Evolutionary conservation across 2,113 vertebrate genomes (phyloP), one percentile per base, ranked within the genome.

Genomic region (Leptosomus discolor): DNA sequence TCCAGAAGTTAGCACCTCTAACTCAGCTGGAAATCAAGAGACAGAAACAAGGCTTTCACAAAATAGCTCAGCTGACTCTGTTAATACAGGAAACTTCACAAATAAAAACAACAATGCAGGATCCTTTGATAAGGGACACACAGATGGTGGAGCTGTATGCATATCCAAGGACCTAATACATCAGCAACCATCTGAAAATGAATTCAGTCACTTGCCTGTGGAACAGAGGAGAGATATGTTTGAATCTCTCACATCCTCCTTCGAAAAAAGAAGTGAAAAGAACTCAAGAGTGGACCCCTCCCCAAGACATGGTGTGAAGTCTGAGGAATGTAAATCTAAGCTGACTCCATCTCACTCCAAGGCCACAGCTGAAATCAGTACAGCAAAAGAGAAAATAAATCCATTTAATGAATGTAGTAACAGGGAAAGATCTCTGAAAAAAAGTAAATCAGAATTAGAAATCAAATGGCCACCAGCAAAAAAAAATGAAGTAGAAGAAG

Each of bases 101-200:
- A 99, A 99, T 67, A 98, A 95, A 94, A 99, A 99, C 94, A 99
- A 98, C 94, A 99, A 98, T 21, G 98, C 98, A 23, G 94, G 97
- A 51, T 98, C 97, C 61, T 97, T 96, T 75, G 94, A 92, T 48
- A 88, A 61, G 27, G 95, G 58, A 29, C 57, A 70, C 15, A 4
- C 15, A 5, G 32, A 37, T 34, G 8, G 39, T 75, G 60, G 61
- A 78, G 68, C 63, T 74, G 11, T 43, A 6, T 61, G 9, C 39
- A 14, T 53, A 32, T 19, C 76, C 27, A 97, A 75, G 48, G 90
- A 91, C 51, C 36, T 93, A 64, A 75, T 74, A 65, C 32, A 82
- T 57, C 64, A 95, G 65, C 91, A 90, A 3, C 69, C 27, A 6
- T 70, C 43, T 75, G 96, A 91, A 86, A 63, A 45, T 2, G 92